These are phyloP conservation scores for Silvanus unidentatus DNA, from an alignment of 2,888 invertebrate genomes.

Conservation along the genomic window DNA sequence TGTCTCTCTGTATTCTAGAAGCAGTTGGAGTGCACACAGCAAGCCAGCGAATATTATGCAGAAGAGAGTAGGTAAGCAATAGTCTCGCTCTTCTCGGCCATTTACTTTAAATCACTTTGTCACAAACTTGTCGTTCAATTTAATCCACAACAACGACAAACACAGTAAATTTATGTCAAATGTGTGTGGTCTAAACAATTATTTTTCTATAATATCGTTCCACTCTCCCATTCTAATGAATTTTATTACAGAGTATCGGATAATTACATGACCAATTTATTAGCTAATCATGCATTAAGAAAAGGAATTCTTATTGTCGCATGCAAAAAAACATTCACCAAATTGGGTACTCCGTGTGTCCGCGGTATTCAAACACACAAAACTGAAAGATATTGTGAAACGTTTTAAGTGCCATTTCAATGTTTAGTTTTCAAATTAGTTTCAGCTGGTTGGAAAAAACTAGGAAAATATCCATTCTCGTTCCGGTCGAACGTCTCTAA, in stretches of 20 bases:
- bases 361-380: conserved; percentile 42
- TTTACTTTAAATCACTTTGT: conserved; percentile 28
- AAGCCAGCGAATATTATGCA: conserved; percentile 4
- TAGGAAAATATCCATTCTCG: conserved; percentile 7
- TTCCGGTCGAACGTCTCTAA: conserved; percentile 29
- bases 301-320: conserved; percentile 9
- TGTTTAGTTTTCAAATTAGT: conserved; percentile 25
- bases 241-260: conserved; percentile 15
- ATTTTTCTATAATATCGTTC: conserved; percentile 11
- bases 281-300: conserved; percentile 17
- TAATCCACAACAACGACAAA: conserved; percentile 7
- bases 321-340: conserved; percentile 35
- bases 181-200: conserved; percentile 30
- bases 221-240: conserved; percentile 22
- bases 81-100: conserved; percentile 16
- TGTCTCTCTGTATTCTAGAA: too few species aligned
- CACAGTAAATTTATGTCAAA: conserved; percentile 25
- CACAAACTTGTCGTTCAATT: conserved; percentile 21
- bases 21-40: too few species aligned
- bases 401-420: conserved; percentile 9
- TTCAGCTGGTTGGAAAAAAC: conserved; percentile 28
- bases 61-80: background rate
- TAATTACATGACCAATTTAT: conserved; percentile 10
- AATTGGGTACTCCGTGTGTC: conserved; percentile 39
- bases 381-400: too few species aligned